These are phyloP conservation scores for Malacoctenus gilli DNA, from an alignment of 2,797 vertebrate species.

Conservation along the genomic window DNA sequence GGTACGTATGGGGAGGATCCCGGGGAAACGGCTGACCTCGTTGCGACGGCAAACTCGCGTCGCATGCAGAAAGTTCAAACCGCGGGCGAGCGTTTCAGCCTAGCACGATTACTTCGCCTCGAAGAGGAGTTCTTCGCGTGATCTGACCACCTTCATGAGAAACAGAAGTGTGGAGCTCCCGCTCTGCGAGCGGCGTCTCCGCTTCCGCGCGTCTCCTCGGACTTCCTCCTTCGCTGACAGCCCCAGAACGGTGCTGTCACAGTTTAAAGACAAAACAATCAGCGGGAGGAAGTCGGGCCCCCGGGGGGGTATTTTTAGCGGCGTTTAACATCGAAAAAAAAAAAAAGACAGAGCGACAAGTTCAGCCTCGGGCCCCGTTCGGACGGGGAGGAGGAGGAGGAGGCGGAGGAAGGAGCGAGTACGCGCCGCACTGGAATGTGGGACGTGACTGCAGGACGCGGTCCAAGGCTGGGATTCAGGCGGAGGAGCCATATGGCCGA, in stretches of 20 bases:
- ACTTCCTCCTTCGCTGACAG: constrained; percentile 49
- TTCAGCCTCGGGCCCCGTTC: constrained; percentile 33
- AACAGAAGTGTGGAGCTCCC: constrained; percentile 27
- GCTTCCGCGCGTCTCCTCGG: constrained; percentile 31
- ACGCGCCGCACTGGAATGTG: constrained; percentile 5
- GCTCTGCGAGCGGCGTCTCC: constrained; percentile 40
- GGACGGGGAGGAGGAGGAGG: neutral
- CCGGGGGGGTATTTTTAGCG: constrained; percentile 48
- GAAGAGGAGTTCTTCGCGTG: constrained; percentile 54
- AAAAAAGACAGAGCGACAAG: constrained; percentile 36
- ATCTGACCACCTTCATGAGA: constrained; percentile 3
- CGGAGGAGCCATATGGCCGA: constrained; percentile 29
- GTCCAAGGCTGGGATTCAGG: constrained; percentile 20
- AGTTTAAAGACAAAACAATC: constrained; percentile 14
- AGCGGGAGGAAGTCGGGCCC: constrained; percentile 45
- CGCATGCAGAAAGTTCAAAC: constrained; percentile 7
- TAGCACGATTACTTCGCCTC: constrained; percentile 10
- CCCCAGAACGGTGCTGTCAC: neutral
- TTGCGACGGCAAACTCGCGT: constrained; percentile 5
- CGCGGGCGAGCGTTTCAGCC: constrained; percentile 3
- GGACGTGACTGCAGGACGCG: neutral
- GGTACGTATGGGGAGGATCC: neutral
- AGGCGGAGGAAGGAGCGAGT: no score
- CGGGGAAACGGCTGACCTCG: constrained; percentile 26
- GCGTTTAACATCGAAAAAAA: constrained; percentile 4